Conservation (phyloP, 2,113 vertebrate species). For the Axis porcinus region DNA sequence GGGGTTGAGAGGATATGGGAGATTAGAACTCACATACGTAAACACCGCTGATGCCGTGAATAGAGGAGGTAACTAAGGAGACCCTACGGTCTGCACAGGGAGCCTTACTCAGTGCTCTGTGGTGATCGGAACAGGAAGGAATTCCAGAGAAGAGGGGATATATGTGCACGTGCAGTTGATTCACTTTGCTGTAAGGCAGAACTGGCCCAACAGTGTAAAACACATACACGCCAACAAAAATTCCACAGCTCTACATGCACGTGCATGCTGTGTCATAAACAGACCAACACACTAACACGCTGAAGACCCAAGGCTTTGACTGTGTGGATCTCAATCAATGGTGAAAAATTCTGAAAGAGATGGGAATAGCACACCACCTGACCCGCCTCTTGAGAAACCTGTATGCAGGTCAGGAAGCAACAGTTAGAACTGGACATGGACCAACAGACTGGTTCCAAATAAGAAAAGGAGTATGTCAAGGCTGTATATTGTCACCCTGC, state of each 20-base stretch:
- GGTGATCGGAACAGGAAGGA: rapidly evolving
- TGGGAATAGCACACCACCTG: too few relatives aligned
- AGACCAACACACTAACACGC: not conserved
- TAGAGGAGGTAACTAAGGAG: too few relatives aligned
- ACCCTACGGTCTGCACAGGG: too few relatives aligned
- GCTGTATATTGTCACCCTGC: too few relatives aligned
- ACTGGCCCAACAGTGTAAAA: not conserved
- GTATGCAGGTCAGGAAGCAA: too few relatives aligned
- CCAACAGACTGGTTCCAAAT: too few relatives aligned
- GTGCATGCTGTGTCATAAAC: not conserved
- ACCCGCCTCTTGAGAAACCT: too few relatives aligned
- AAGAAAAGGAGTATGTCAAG: too few relatives aligned
- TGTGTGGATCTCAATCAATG: too few relatives aligned
- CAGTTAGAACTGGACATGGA: too few relatives aligned
- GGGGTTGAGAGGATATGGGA: not conserved
- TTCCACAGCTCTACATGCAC: rapidly evolving
- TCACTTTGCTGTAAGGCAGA: not conserved
- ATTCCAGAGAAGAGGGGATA: not conserved
- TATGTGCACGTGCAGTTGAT: rapidly evolving
- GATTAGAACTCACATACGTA: not conserved
- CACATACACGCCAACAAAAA: rapidly evolving
- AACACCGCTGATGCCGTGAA: not conserved
- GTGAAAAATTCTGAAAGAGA: too few relatives aligned
- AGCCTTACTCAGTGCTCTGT: rapidly evolving
- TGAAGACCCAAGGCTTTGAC: not conserved